Evolutionary conservation across 2,113 vertebrate genomes (phyloP).

Genomic region (Tursiops truncatus): DNA sequence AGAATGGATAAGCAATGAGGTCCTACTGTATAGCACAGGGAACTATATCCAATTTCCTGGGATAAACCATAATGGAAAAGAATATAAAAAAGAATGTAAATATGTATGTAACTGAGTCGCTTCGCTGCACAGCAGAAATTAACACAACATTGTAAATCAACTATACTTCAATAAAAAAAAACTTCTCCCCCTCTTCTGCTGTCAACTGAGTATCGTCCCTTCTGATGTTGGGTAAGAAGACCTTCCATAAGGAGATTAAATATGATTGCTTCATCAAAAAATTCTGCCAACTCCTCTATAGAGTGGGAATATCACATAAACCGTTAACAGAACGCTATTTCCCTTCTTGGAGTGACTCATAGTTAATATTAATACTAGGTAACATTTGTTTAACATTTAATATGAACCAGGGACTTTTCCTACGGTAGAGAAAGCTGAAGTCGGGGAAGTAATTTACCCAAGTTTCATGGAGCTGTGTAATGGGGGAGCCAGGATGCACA

Average conservation of each 20-base stretch:
- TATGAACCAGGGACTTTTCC: slow-evolving; percentile 15
- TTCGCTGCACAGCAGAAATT: neutral
- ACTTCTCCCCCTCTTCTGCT: neutral
- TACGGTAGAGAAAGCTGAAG: slow-evolving; percentile 8
- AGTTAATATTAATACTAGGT: neutral
- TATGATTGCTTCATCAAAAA: slow-evolving; percentile 32
- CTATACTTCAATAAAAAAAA: neutral
- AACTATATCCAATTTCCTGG: neutral
- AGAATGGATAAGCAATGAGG: neutral
- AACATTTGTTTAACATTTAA: slow-evolving; percentile 42
- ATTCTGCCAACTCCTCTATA: neutral
- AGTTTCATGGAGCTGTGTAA: neutral
- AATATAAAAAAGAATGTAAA: neutral
- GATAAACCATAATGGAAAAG: neutral
- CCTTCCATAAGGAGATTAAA: slow-evolving; percentile 32
- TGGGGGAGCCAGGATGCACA: neutral
- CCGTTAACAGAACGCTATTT: slow-evolving; percentile 1
- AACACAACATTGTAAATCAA: too few species aligned
- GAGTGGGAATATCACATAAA: neutral
- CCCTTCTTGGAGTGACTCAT: neutral
- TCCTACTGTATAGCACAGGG: neutral
- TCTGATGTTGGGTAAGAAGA: slow-evolving; percentile 30
- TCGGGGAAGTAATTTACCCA: neutral
- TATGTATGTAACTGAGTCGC: neutral
- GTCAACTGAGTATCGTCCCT: neutral